Evolutionary conservation across 2,888 invertebrate genomes (phyloP), one percentile per base, ranked within the genome.

Genomic region (Autographa gamma): DNA sequence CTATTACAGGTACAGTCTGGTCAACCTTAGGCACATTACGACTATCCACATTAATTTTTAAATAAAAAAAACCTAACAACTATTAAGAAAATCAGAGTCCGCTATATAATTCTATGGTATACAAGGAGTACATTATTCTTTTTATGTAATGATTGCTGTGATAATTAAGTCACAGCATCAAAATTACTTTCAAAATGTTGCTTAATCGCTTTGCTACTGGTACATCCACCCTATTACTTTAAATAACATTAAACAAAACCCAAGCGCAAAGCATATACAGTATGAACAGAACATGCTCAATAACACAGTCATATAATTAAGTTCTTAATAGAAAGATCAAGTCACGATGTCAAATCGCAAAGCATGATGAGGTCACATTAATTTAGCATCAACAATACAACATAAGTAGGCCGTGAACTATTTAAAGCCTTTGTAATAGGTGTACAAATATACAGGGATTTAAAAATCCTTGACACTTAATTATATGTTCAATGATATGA

Each of bases 331-430:
- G 18, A 66, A 41, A 65, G 62, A 63, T 68, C 54, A 64, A 58
- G 25, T 41, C 63, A 48, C n/a, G 60, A 63, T 60, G 66, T 41
- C 66, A 74, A 66, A 62, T 74, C 25, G 25, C 61, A 31, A 62
- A 62, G 38, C 34, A 60, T 54, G 38, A 62, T 54, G 19, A 72
- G 77, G 75, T 71, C 69, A 77, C 63, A 73, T 76, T 64, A 73
- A 78, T 75, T 69, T 63, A 74, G 52, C 59, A 68, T 63, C 48
- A 19, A 38, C 16, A 52, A 61, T 67, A 9, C 34, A 38, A 38
- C 38, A 38, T 38, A 11, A 38, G 11, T 38, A 11, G 11, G 9
- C 32, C 32, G n/a, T 63, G 34, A 59, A 48, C 31, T 41, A 66
- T 43, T 41, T 31, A 14, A 11, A 41, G 41, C n/a, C 14, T 13